These are phyloP conservation scores for Acheta domesticus DNA, from an alignment of 2,888 invertebrate genomes.

Conservation along the genomic window DNA sequence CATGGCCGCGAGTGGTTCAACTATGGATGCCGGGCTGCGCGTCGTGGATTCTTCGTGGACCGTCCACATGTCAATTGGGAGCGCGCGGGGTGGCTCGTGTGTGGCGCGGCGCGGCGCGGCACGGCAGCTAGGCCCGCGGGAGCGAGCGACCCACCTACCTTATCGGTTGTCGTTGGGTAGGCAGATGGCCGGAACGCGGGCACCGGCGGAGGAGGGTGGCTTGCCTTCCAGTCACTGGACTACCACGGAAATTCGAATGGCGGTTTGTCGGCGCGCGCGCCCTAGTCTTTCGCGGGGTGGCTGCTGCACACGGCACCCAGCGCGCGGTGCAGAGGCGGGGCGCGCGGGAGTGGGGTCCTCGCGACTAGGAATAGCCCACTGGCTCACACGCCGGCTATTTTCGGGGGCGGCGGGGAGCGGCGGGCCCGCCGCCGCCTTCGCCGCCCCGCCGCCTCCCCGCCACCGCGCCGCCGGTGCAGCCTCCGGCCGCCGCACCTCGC, in stretches of 20 bases:
- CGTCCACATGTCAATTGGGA: no score
- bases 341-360: neutral
- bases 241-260: constrained; percentile 61
- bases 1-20: no score
- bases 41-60: no score
- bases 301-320: constrained; percentile 56
- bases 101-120: no score
- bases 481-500: constrained; percentile 32
- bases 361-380: constrained; percentile 26
- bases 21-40: no score
- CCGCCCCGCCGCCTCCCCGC: constrained; percentile 30
- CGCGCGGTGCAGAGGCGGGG: constrained; percentile 12
- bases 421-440: neutral
- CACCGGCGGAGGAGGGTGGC: constrained; percentile 38
- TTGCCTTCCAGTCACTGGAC: constrained; percentile 54
- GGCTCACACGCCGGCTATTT: constrained; percentile 26
- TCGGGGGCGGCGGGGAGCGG: neutral
- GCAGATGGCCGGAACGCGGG: constrained; percentile 38
- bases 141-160: constrained; percentile 30
- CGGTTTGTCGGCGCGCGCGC: constrained; percentile 49
- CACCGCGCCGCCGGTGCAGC: constrained; percentile 44
- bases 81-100: no score
- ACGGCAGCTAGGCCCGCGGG: no score
- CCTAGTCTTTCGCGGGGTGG: constrained; percentile 57
- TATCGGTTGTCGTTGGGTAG: constrained; percentile 37